Percentiles rank a stretch among this genome's conserved stretches.
phyloP scores from a whole-genome alignment of 2,797 vertebrate genomes.

The Varecia variegata region DNA sequence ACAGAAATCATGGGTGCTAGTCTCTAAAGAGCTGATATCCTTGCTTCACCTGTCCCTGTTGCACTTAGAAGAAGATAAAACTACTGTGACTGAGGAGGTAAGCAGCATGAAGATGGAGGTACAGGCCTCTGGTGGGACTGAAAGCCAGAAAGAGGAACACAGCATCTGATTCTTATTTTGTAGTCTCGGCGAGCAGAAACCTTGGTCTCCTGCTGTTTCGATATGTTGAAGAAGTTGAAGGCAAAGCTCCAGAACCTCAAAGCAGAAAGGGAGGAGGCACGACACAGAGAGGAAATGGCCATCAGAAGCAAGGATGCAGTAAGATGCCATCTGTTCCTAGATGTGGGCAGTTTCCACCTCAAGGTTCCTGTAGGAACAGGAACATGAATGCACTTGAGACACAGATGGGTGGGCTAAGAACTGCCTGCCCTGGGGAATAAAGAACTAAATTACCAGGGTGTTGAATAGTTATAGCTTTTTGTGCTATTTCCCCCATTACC shows the following conservation, averaged over 20 bases:
- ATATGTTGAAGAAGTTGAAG: conserved; percentile 78
- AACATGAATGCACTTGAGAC: not conserved
- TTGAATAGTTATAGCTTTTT: not conserved
- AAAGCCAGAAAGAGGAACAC: not conserved
- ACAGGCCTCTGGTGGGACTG: not conserved
- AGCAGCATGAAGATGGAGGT: conserved; percentile 26
- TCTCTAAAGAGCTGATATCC: conserved; percentile 62
- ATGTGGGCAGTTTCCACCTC: not conserved
- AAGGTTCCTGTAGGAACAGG: not conserved
- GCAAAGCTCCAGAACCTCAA: conserved; percentile 85
- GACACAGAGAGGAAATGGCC: conserved; percentile 84
- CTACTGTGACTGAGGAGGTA: conserved; percentile 76
- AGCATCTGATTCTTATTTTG: not conserved
- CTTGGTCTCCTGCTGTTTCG: conserved; percentile 82
- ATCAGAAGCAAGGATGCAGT: conserved; percentile 87
- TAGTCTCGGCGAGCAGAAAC: conserved; percentile 82
- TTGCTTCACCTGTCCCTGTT: conserved; percentile 68
- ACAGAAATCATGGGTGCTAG: conserved; percentile 74
- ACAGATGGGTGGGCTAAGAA: not conserved
- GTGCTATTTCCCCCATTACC: not conserved
- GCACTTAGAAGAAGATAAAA: conserved; percentile 76
- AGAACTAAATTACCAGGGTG: not conserved
- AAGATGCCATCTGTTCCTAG: conserved; percentile 60
- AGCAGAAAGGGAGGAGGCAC: conserved; percentile 86
- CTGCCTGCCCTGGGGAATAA: not conserved